Conservation (phyloP, 2,797 vertebrate species). For the Spheniscus humboldti region DNA sequence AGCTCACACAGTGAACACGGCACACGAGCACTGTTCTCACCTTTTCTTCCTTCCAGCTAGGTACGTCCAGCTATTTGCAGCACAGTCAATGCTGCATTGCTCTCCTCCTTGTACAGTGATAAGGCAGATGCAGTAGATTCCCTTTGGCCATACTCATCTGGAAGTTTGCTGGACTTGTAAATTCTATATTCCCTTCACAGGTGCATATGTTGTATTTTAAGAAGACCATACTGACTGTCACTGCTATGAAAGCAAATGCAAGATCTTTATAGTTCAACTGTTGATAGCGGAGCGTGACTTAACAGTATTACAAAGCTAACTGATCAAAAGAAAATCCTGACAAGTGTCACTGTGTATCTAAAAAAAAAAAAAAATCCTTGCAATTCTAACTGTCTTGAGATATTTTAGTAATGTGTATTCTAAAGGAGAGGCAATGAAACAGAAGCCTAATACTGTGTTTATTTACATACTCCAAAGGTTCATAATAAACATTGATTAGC, state of each 20-base stretch:
- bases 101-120: background rate
- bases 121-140: too few species aligned
- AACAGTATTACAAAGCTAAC: background rate
- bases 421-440: background rate
- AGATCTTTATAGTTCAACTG: background rate
- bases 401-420: background rate
- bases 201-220: background rate
- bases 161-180: background rate
- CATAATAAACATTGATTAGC: background rate
- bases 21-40: background rate
- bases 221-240: background rate
- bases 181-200: background rate
- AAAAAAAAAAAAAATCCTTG: background rate
- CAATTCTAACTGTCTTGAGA: background rate
- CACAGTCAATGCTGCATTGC: background rate
- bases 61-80: background rate
- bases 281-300: background rate
- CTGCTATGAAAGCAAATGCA: background rate
- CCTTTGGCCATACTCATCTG: background rate
- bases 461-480: background rate
- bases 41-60: background rate
- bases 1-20: background rate
- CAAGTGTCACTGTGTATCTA: background rate
- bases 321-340: background rate
- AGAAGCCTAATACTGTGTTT: background rate